These are phyloP conservation scores for Sinocyclocheilus grahami DNA, from an alignment of 2,113 vertebrate species.

Conservation along the genomic window DNA sequence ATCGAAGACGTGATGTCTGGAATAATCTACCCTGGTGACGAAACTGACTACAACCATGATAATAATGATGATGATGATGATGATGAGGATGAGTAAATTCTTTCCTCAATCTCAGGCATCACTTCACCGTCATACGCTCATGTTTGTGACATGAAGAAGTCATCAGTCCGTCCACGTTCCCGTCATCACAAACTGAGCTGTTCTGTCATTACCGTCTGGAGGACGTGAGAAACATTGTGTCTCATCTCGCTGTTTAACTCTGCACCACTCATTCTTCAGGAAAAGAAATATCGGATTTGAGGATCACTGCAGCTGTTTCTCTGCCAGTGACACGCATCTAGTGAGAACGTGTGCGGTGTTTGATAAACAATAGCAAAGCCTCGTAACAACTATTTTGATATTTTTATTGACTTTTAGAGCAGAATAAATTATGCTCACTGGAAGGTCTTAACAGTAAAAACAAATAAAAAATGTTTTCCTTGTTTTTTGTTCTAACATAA, in stretches of 20 bases:
- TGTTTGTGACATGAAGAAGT: not conserved
- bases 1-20: conserved; percentile 86
- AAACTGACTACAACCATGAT: conserved; percentile 73
- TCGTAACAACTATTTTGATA: not conserved
- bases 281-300: not conserved
- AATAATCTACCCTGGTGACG: conserved; percentile 84
- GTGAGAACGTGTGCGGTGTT: not conserved
- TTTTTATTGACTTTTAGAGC: not conserved
- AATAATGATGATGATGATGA: conserved; percentile 72
- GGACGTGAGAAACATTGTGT: too few relatives aligned
- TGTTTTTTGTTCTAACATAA: not conserved
- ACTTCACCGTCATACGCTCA: too few relatives aligned
- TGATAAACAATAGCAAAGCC: not conserved
- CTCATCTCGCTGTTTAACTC: not conserved
- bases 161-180: not conserved
- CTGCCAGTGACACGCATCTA: not conserved
- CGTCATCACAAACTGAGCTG: not conserved
- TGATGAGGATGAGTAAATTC: conserved; percentile 27
- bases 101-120: not conserved
- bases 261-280: not conserved
- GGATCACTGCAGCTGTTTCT: not conserved
- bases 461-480: too few relatives aligned
- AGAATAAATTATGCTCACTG: not conserved
- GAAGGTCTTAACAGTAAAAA: not conserved
- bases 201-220: not conserved